Percentiles rank a stretch among this genome's conserved stretches.
Conservation (phyloP, 2,888 invertebrate species). For the Scotopteryx bipunctaria region DNA sequence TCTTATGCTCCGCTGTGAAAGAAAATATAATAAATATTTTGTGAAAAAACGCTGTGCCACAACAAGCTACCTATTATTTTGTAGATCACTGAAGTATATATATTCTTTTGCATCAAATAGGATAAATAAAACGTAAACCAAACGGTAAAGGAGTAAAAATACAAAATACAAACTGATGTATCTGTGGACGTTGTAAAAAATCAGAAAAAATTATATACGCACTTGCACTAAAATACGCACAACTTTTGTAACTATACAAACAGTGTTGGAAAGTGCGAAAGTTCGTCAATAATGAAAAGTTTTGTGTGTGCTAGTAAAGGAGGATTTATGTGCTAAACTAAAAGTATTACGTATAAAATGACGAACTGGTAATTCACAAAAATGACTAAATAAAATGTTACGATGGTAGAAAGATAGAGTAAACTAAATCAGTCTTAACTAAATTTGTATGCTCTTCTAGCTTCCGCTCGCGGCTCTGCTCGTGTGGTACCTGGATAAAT, state of each 20-base stretch:
- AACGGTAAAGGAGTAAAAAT: not conserved
- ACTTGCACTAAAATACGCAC: not conserved
- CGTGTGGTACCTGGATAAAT: too few species aligned
- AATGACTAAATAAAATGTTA: too few species aligned
- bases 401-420: too few species aligned
- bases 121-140: not conserved
- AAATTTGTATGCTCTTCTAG: too few species aligned
- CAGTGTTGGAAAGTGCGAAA: constrained; percentile 8
- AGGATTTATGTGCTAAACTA: constrained; percentile 7
- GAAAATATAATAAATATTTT: too few species aligned
- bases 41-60: too few species aligned
- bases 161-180: not conserved
- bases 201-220: not conserved
- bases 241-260: constrained; percentile 2
- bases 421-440: too few species aligned
- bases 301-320: constrained; percentile 2
- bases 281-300: constrained; percentile 19
- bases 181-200: too few species aligned
- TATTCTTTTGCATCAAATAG: too few species aligned
- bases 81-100: too few species aligned
- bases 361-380: constrained; percentile 4
- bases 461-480: too few species aligned
- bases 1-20: not conserved
- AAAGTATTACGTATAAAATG: not conserved
- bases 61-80: not conserved